These are phyloP conservation scores for Melinaea marsaeus DNA, from an alignment of 2,888 invertebrate species.

Conservation along the genomic window DNA sequence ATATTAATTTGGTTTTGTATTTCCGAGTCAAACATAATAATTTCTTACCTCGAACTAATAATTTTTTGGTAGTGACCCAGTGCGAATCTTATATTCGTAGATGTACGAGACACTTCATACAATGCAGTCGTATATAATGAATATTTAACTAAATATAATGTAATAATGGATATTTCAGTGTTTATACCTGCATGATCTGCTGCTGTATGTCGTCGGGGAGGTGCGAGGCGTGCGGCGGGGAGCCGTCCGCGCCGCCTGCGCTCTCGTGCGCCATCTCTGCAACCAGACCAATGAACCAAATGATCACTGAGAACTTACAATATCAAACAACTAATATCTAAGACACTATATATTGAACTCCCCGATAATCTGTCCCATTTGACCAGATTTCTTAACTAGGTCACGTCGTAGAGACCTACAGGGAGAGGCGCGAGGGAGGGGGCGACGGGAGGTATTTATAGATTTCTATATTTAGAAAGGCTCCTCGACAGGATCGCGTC, in stretches of 20 bases:
- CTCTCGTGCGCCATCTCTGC: conserved; percentile 73
- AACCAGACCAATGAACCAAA: conserved; percentile 10
- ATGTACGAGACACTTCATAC: too few species aligned
- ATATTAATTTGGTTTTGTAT: too few species aligned
- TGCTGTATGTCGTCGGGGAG: conserved; percentile 81
- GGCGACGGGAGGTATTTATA: conserved; percentile 50
- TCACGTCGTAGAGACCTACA: conserved; percentile 31
- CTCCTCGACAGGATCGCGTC: conserved; percentile 50
- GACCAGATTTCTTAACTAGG: conserved; percentile 5
- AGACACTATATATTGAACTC: background rate
- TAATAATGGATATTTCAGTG: conserved; percentile 27
- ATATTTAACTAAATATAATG: too few species aligned
- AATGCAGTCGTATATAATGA: too few species aligned
- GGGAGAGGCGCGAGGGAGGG: conserved; percentile 26
- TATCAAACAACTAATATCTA: too few species aligned
- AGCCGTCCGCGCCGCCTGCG: conserved; percentile 57
- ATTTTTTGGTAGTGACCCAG: too few species aligned
- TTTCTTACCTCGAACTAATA: too few species aligned
- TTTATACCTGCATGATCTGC: conserved; percentile 81
- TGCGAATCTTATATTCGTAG: too few species aligned
- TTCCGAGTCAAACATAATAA: too few species aligned
- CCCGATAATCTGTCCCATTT: background rate
- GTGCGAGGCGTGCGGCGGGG: conserved; percentile 73
- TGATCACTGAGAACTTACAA: background rate
- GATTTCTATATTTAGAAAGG: conserved; percentile 61